Evolutionary conservation across 2,113 vertebrate species (phyloP).

Genomic region (Carassius auratus): DNA sequence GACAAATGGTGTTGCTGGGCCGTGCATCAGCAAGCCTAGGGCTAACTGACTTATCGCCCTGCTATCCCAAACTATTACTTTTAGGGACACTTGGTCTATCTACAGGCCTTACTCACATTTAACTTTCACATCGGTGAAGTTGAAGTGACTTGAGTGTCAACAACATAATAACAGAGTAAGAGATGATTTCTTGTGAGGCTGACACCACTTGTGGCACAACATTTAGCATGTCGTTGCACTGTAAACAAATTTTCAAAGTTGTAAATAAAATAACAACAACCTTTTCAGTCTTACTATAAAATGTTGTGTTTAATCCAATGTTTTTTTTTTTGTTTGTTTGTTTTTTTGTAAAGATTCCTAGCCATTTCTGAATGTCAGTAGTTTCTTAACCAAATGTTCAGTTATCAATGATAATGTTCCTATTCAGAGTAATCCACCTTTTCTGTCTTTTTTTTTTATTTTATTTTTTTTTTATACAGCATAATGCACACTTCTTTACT

Average conservation of each 20-base stretch:
- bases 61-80: constrained; percentile 67
- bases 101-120: constrained; percentile 59
- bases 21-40: constrained; percentile 68
- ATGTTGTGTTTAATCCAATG: too few relatives aligned
- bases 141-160: constrained; percentile 17
- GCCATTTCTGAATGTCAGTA: too few relatives aligned
- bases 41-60: constrained; percentile 70
- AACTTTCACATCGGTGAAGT: constrained; percentile 21
- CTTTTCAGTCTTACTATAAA: too few relatives aligned
- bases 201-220: not conserved
- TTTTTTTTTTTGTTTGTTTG: too few relatives aligned
- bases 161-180: not conserved
- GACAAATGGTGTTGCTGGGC: constrained; percentile 70
- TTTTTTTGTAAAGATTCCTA: not conserved
- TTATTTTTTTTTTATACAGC: too few relatives aligned
- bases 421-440: too few relatives aligned
- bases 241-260: not conserved
- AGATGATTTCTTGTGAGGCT: not conserved
- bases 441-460: too few relatives aligned
- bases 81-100: constrained; percentile 63
- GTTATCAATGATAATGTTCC: too few relatives aligned
- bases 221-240: not conserved
- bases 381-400: too few relatives aligned
- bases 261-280: not conserved
- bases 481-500: too few relatives aligned